Conservation (phyloP, 2,113 vertebrate genomes). For the Prionailurus bengalensis region DNA sequence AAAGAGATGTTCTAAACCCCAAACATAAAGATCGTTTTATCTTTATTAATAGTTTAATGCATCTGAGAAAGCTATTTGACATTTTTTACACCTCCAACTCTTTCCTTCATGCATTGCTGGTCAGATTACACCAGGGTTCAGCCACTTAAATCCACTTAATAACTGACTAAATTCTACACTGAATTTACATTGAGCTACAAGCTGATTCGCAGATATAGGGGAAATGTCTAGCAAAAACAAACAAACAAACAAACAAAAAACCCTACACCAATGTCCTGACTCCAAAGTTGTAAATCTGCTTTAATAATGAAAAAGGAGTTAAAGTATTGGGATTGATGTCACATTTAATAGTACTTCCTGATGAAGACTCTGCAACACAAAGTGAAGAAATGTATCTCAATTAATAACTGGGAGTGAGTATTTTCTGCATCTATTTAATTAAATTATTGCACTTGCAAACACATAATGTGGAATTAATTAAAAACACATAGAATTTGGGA, state of each 20-base stretch:
- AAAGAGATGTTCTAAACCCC: slow-evolving; percentile 87
- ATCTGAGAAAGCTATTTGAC: slow-evolving; percentile 88
- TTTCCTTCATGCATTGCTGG: slow-evolving; percentile 91
- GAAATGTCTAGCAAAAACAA: slow-evolving; percentile 61
- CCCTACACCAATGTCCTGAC: slow-evolving; percentile 37
- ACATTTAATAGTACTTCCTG: slow-evolving; percentile 52
- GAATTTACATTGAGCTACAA: slow-evolving; percentile 84
- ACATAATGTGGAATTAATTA: slow-evolving; percentile 68
- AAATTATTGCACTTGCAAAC: slow-evolving; percentile 61
- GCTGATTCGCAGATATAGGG: slow-evolving; percentile 77
- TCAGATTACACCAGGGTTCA: slow-evolving; percentile 87
- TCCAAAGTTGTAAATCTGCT: slow-evolving; percentile 77
- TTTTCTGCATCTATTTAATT: slow-evolving; percentile 70
- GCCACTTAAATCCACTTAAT: slow-evolving; percentile 87
- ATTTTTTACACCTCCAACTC: slow-evolving; percentile 88
- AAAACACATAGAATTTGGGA: slow-evolving; percentile 52
- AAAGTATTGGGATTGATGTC: slow-evolving; percentile 64
- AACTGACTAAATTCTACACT: slow-evolving; percentile 85
- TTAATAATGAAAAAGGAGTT: slow-evolving; percentile 80
- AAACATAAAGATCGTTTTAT: slow-evolving; percentile 89
- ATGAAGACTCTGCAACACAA: background rate
- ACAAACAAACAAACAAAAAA: background rate
- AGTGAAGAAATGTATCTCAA: background rate
- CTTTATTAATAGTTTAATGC: slow-evolving; percentile 91
- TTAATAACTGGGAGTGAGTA: slow-evolving; percentile 54